Conservation (phyloP, 1,140 invertebrate genomes). For the Ips nitidus region DNA sequence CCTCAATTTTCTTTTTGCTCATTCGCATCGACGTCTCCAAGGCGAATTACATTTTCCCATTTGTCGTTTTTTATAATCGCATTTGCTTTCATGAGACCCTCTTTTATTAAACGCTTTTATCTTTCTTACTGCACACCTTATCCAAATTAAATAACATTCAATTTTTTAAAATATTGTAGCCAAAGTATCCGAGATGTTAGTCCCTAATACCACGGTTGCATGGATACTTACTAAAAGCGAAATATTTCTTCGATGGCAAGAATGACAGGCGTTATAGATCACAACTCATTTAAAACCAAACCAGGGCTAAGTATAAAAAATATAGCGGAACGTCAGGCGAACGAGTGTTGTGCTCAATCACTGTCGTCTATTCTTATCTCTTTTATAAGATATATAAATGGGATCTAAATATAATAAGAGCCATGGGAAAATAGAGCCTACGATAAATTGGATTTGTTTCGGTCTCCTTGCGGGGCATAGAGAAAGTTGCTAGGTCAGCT, state of each 20-base stretch:
- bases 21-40: conserved; percentile 30
- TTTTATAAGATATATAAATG: conserved; percentile 29
- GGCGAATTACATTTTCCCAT: conserved; percentile 28
- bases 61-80: conserved; percentile 27
- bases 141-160: conserved; percentile 1
- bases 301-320: conserved; percentile 32
- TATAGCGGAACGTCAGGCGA: conserved; percentile 26
- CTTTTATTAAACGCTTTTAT: conserved; percentile 31
- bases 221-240: conserved; percentile 17
- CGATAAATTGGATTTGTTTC: background rate
- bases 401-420: conserved; percentile 9
- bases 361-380: conserved; percentile 28
- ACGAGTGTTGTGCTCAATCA: conserved; percentile 36
- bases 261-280: conserved; percentile 28
- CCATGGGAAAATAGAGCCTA: conserved; percentile 1
- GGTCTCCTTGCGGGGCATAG: background rate
- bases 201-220: too few species aligned
- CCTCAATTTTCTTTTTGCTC: conserved; percentile 34
- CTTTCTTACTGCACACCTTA: conserved; percentile 9
- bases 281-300: conserved; percentile 35
- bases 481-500: too few species aligned
- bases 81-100: conserved; percentile 31
- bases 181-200: too few species aligned
- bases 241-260: conserved; percentile 23
- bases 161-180: background rate